Evolutionary conservation across 2,113 vertebrate genomes (phyloP), one percentile per base, ranked within the genome.

Genomic region (Bungarus multicinctus): DNA sequence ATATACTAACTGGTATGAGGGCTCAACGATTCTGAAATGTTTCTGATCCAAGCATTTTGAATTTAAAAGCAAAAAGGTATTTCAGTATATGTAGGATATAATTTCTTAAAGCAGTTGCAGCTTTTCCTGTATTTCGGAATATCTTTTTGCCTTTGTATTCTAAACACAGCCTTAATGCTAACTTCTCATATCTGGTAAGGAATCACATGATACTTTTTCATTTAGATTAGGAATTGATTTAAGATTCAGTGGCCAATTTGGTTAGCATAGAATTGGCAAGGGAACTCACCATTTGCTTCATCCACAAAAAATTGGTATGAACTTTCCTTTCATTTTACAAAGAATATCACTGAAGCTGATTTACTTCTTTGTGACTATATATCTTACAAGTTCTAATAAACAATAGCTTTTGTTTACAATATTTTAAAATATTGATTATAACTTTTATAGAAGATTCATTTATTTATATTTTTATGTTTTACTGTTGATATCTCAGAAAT

Each of bases 391-490:
- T 39, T 86, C 25, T 58, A 25, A 25, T 91, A 58, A 58, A 18
- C 60, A 89, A 39, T 30, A 43, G 45, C 1, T 81, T 92, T 89
- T 64, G 55, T n/a, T 54, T 81, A 34, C 18, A 92, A 27, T 89
- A 69, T 47, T 16, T 81, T 50, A 0, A 50, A 50, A 50, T 50
- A 50, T 43, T 93, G 90, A 89, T 18, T 22, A 87, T 34, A 52
- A 45, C 88, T 92, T 0, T 39, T 89, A 39, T 92, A 47, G 85
- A 43, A 34, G 18, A 11, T 58, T 18, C 87, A 30, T 55, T 87
- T 47, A 52, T 95, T 94, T 91, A 81, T 34, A 74, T 2, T 91
- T 34, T 90, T 91, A 1, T 12, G n/a, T 23, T 94, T 94, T 47
- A 22, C 25, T 89, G 93, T 91, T 16, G 43, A 11, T 55, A 10